Evolutionary conservation across 2,888 invertebrate genomes (phyloP), one percentile per base, ranked within the genome.

Genomic region (Drosophila paranaensis): DNA sequence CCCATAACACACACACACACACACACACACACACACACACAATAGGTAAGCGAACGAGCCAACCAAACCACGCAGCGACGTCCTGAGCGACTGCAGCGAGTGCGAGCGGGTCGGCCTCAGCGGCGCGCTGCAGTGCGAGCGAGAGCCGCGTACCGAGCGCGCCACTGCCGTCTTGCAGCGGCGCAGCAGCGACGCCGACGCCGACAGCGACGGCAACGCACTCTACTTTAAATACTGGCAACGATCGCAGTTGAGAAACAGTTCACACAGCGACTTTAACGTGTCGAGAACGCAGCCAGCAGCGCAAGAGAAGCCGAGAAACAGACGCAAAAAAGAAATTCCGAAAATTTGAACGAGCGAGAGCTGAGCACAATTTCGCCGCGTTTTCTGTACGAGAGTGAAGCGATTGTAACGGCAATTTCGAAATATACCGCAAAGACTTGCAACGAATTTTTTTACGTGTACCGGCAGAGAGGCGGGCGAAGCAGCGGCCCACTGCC

Each of bases 241-340:
- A 90, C 90, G 93, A 92, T 91, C 92, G 90, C 81, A 87, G 85
- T 91, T 87, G 91, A 90, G 90, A 92, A 90, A 91, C 92, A 93
- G 93, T 93, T 93, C 91, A 91, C 90, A 91, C 88, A 92, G 91
- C 91, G 93, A 92, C 92, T 91, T 92, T 91, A 91, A 86, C 90
- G 92, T 90, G 92, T 88, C 89, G 88, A 89, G 91, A 91, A 92
- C 92, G 77, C 56, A 76, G 61, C 58, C 54, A 63, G 53, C 25
- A 46, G 27, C 6, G 20, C 20, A 20, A 20, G 20, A 45, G 3
- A 45, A 13, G 13, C 6, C 2, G 20, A 27, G 13, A 20, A 13
- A 25, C 3, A 8, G 14, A 20, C 20, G 20, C 1, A 20, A 25
- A 20, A 11, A 27, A 27, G 27, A 4, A 27, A 27, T 27, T 20